Evolutionary conservation across 2,888 invertebrate genomes (phyloP).

Genomic region (Halocaridina rubra): DNA sequence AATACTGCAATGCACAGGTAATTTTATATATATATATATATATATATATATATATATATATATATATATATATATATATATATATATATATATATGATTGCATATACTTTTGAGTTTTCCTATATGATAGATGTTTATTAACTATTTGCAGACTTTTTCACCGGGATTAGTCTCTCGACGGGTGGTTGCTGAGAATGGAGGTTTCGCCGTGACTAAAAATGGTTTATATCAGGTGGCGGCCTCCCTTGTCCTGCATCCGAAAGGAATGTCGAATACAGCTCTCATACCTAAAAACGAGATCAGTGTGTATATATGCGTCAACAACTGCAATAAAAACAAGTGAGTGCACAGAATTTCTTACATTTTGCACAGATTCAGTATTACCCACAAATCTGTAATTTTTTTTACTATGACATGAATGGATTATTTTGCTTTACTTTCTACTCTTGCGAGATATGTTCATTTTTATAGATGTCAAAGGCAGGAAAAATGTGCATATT

Average conservation of each 20-base stretch:
- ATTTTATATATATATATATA: conserved; percentile 1
- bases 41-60: conserved; percentile 5
- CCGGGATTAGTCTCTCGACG: conserved; percentile 54
- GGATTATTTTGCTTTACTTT: too few species aligned
- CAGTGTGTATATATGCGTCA: conserved; percentile 47
- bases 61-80: conserved; percentile 10
- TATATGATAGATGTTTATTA: background rate
- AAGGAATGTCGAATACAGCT: background rate
- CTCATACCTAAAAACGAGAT: conserved; percentile 16
- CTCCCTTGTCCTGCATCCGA: conserved; percentile 36
- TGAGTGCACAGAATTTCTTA: too few species aligned
- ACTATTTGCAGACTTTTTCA: conserved; percentile 42
- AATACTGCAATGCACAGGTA: background rate
- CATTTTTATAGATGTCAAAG: too few species aligned
- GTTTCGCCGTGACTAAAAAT: conserved; percentile 44
- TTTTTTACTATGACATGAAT: too few species aligned
- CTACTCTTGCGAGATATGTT: too few species aligned
- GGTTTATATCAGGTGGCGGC: conserved; percentile 59
- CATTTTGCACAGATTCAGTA: too few species aligned
- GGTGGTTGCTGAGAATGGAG: conserved; percentile 46
- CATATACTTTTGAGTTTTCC: background rate
- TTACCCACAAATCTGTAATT: too few species aligned
- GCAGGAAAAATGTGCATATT: too few species aligned
- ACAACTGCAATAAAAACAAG: conserved; percentile 43
- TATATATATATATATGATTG: background rate